phyloP scores from a whole-genome alignment of 2,797 vertebrate species.

The Toxotes lorentzi region DNA sequence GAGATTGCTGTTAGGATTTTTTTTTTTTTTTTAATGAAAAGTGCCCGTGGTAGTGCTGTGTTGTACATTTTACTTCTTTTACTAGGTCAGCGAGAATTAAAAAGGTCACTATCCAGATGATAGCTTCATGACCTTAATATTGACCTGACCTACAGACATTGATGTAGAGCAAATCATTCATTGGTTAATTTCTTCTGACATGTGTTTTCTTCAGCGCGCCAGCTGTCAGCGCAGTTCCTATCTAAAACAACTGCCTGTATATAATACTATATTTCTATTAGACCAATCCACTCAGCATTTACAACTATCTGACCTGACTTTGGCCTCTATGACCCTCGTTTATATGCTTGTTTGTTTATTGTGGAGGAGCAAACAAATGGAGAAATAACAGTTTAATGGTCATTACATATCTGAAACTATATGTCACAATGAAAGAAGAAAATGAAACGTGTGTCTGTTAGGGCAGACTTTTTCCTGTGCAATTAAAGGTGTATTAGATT shows the following conservation, averaged over 20 bases:
- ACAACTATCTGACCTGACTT: constrained; percentile 55
- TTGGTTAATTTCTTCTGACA: constrained; percentile 68
- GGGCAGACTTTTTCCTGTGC: constrained; percentile 77
- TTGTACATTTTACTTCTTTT: constrained; percentile 69
- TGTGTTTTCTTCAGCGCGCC: constrained; percentile 65
- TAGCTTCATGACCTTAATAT: constrained; percentile 67
- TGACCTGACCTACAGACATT: constrained; percentile 71
- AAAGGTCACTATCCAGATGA: constrained; percentile 64
- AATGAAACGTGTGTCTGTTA: constrained; percentile 67
- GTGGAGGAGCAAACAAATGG: constrained; percentile 71
- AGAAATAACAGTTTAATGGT: constrained; percentile 60
- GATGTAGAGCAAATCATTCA: constrained; percentile 57
- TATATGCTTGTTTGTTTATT: constrained; percentile 78
- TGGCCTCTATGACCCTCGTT: constrained; percentile 72
- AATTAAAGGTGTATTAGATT: constrained; percentile 84
- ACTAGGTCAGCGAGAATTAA: constrained; percentile 66
- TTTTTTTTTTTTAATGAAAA: constrained; percentile 35
- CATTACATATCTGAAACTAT: constrained; percentile 73
- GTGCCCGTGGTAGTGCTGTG: constrained; percentile 54
- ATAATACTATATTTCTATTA: constrained; percentile 76
- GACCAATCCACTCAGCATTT: constrained; percentile 65
- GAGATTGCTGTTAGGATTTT: constrained; percentile 10
- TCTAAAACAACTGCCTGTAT: constrained; percentile 74
- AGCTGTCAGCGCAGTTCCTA: constrained; percentile 71
- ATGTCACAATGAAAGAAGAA: constrained; percentile 75